Base-by-base conservation (phyloP, 2,888 invertebrate genomes). In the Tryphoninae sp. region DNA sequence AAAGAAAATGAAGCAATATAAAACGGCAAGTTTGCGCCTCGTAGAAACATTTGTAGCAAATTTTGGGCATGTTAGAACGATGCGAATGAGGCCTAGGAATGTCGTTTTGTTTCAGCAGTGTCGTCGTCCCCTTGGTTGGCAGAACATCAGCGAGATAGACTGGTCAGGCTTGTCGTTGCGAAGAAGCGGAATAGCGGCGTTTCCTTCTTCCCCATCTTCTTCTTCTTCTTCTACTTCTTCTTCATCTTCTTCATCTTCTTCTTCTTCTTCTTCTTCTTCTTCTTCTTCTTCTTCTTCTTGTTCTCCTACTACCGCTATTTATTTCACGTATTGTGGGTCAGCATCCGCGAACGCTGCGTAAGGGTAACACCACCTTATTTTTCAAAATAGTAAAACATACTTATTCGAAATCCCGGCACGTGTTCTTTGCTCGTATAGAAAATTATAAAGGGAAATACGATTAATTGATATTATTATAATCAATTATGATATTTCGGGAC, bases 31-130 rank as follows among this genome's bases (percentile, higher is more conserved):
- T 69, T 61, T 58, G 42, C 13, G 16, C n/a, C 26, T 13, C 9
- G 13, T 26, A 55, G 13, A 26, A 51, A 40, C 16, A 11, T 16
- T n/a, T 26, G n/a, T 45, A 40, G 55, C n/a, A 40, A 61, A 40
- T 22, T 19, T 61, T 61, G 59, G 23, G n/a, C 53, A 23, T n/a
- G 61, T 53, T 42, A 42, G 22, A 19, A 51, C 40, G 61, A 55
- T 78, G 81, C 81, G 78, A 82, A 78, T 83, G 86, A 87, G 85
- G 85, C 85, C 86, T 88, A 87, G 87, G 86, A 86, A 86, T 87
- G 69, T 84, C 76, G 80, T 88, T 87, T 87, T 88, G 87, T 88
- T 88, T 87, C 87, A 88, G 88, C 83, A 82, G 82, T 79, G 49
- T 82, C 75, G 65, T 71, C 71, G 33, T 69, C 71, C 73, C 59